A percentile compares a stretch with the other conserved stretches of the same genome.
Conservation (phyloP, 2,113 vertebrate genomes). For the Proteles cristata region DNA sequence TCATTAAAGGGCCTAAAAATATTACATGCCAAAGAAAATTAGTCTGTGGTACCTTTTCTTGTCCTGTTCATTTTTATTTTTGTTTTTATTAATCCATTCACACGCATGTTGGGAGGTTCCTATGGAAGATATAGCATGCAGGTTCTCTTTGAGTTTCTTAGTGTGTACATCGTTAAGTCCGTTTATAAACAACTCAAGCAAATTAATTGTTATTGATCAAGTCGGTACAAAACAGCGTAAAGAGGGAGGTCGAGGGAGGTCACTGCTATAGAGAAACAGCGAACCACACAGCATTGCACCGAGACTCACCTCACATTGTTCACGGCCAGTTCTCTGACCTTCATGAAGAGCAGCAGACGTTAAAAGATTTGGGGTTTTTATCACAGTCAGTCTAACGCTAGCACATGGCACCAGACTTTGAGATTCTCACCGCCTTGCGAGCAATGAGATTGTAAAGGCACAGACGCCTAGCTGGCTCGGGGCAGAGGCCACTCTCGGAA, state of each 20-base stretch:
- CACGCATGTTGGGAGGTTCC: not conserved
- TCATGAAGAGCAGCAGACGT: not conserved
- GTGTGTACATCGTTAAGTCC: not conserved
- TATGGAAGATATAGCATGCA: not conserved
- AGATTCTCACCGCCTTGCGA: not conserved
- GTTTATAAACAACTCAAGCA: not conserved
- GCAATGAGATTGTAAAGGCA: not conserved
- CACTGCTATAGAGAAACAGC: not conserved
- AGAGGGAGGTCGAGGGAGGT: not conserved
- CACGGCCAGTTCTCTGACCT: not conserved
- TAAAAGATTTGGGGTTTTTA: not conserved
- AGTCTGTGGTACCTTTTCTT: not conserved
- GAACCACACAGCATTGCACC: not conserved
- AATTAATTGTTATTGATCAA: not conserved
- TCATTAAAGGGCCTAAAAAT: conserved; percentile 11
- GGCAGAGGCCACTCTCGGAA: not conserved
- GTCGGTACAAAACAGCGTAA: not conserved
- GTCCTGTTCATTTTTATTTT: conserved; percentile 1
- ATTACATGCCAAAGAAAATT: not conserved
- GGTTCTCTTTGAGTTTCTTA: not conserved
- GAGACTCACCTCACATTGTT: not conserved
- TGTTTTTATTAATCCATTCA: not conserved
- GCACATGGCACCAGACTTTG: not conserved
- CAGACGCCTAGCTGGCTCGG: not conserved
- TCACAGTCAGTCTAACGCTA: conserved; percentile 45